phyloP scores from a whole-genome alignment of 2,888 invertebrate genomes.

The Coenonympha arcania region DNA sequence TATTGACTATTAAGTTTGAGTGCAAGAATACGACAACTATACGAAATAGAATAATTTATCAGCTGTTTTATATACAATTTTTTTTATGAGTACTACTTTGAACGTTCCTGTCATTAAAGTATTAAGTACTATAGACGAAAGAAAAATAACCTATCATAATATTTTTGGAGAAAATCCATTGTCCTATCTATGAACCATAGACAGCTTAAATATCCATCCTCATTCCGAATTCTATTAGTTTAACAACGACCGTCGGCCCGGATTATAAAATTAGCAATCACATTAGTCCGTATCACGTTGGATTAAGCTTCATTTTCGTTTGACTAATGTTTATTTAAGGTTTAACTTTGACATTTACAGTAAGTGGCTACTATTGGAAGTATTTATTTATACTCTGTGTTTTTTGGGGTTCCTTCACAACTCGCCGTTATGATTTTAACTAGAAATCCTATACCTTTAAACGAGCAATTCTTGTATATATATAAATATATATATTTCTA shows the following conservation, averaged over 20 bases:
- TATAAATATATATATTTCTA: too few relatives aligned
- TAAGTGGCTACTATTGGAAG: background rate
- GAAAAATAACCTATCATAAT: too few relatives aligned
- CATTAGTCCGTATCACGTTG: conserved; percentile 7
- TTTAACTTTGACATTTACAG: conserved; percentile 22
- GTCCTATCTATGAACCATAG: background rate
- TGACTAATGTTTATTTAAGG: conserved; percentile 6
- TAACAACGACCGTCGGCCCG: conserved; percentile 26
- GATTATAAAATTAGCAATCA: background rate
- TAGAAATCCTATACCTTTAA: too few relatives aligned
- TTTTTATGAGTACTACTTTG: too few relatives aligned
- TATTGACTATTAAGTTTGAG: too few relatives aligned
- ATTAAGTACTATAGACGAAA: background rate
- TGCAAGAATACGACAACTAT: too few relatives aligned
- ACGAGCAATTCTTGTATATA: too few relatives aligned
- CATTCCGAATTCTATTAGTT: conserved; percentile 44
- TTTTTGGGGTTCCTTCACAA: too few relatives aligned
- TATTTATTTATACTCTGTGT: background rate
- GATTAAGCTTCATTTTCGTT: conserved; percentile 20
- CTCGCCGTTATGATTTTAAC: too few relatives aligned
- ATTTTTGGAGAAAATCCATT: background rate
- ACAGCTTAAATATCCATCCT: background rate
- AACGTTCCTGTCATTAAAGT: too few relatives aligned
- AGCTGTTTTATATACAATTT: too few relatives aligned
- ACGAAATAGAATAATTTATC: too few relatives aligned